Conservation (phyloP, 2,797 vertebrate genomes). For the Aplochiton taeniatus region DNA sequence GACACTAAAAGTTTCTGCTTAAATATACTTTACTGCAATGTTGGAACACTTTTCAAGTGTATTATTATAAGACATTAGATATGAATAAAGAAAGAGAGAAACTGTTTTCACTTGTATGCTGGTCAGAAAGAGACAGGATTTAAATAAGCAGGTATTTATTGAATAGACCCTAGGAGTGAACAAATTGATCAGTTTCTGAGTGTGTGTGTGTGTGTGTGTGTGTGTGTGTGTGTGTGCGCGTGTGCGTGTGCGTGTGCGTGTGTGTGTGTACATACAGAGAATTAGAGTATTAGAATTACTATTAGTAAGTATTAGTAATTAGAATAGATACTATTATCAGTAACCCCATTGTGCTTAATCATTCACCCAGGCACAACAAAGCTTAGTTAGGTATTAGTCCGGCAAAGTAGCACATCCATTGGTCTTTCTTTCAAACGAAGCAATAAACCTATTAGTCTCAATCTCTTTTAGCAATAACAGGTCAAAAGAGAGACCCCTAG, state of each 20-base stretch:
- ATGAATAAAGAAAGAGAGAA: no score
- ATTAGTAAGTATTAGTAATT: no score
- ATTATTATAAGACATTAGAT: no score
- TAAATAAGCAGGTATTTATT: slow-evolving; percentile 15
- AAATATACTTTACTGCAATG: no score
- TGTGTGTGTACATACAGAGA: slow-evolving; percentile 1
- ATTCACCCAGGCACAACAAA: neutral
- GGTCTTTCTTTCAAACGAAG: neutral
- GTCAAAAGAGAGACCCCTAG: slow-evolving; percentile 49
- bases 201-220: slow-evolving; percentile 17
- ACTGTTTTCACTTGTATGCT: no score
- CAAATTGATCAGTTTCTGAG: neutral
- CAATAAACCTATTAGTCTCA: neutral
- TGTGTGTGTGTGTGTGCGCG: slow-evolving; percentile 15
- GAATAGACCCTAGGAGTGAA: slow-evolving; percentile 41
- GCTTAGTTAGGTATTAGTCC: neutral
- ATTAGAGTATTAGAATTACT: neutral
- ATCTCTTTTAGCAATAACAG: neutral
- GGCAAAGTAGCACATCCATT: slow-evolving; percentile 1
- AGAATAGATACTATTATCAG: neutral
- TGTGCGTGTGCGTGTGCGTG: slow-evolving; percentile 6
- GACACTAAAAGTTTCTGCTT: no score
- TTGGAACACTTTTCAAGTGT: no score
- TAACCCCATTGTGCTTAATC: neutral
- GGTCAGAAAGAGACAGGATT: no score